Percentiles rank a stretch among this genome's conserved stretches.
These are phyloP conservation scores for Apolygus lucorum DNA, from an alignment of 1,140 invertebrate genomes.

Conservation along the genomic window DNA sequence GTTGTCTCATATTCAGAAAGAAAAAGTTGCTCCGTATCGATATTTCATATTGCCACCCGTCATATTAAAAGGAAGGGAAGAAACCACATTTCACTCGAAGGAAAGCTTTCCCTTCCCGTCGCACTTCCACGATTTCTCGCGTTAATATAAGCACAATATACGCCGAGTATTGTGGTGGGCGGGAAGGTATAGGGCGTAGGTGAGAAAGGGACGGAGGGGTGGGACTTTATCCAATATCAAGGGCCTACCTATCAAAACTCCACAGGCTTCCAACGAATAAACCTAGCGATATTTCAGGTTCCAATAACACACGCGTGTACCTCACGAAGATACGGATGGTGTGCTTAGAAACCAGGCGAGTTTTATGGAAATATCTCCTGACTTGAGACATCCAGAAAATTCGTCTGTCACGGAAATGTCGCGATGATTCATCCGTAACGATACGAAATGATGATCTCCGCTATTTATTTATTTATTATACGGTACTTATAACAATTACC, in stretches of 20 bases:
- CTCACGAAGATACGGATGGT: no score
- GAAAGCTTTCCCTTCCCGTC: not conserved
- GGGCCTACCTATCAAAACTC: slow-evolving; percentile 4
- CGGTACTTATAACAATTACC: no score
- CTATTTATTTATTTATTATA: no score
- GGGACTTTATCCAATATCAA: not conserved
- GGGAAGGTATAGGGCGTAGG: not conserved
- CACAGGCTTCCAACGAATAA: not conserved
- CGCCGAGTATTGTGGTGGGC: not conserved
- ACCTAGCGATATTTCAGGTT: slow-evolving; percentile 3
- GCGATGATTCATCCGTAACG: no score
- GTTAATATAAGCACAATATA: not conserved
- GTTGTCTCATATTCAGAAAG: not conserved
- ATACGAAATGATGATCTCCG: no score
- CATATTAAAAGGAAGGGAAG: not conserved
- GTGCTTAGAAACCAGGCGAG: no score
- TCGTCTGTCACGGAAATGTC: no score
- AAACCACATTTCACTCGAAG: not conserved
- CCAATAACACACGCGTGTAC: slow-evolving; percentile 4
- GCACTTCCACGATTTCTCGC: not conserved
- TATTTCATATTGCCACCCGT: not conserved
- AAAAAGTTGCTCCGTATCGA: not conserved
- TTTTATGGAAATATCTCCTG: no score
- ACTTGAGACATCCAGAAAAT: no score
- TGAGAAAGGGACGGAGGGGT: not conserved